Base-by-base conservation (phyloP, 1,140 invertebrate genomes). In the Gryllus bimaculatus region DNA sequence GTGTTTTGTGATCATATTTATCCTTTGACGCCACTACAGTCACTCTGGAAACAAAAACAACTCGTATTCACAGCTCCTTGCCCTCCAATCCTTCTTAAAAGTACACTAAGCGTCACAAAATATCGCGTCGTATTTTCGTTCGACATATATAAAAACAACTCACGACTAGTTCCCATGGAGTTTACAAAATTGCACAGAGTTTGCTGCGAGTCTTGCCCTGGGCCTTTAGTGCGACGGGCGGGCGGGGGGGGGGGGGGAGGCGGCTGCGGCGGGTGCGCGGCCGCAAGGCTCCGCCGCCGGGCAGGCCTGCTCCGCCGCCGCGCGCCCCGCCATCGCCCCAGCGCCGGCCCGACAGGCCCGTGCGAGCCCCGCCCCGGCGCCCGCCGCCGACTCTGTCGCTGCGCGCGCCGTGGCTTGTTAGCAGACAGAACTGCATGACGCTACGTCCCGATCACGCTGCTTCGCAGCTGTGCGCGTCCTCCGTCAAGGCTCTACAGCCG, bases 401-500 rank as follows among this genome's bases (percentile, higher is more conserved):
- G 8, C n/a, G n/a, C 48, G 20, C 79, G 49, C 79, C 73, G 21
- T 66, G 48, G 20, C 79, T 78, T n/a, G n/a, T n/a, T n/a, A n/a
- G n/a, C n/a, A n/a, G n/a, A n/a, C n/a, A n/a, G n/a, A n/a, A n/a
- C n/a, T n/a, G n/a, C n/a, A n/a, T n/a, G n/a, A n/a, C n/a, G n/a
- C n/a, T 77, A 20, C 76, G n/a, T n/a, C 48, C 20, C 20, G 8
- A 8, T n/a, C n/a, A n/a, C n/a, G n/a, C n/a, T n/a, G n/a, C n/a
- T n/a, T n/a, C n/a, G n/a, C 39, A 79, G 15, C 48, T n/a, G 75
- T 79, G 13, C 20, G 48, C 4, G n/a, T n/a, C 8, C 75, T 7
- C 18, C 79, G 75, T 47, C n/a, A n/a, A 79, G 54, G 20, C 79
- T 79, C 4, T 18, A 15, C 49, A 79, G 76, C 75, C 75, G 20